phyloP scores from a whole-genome alignment of 2,797 vertebrate species.

The Danio choprae region DNA sequence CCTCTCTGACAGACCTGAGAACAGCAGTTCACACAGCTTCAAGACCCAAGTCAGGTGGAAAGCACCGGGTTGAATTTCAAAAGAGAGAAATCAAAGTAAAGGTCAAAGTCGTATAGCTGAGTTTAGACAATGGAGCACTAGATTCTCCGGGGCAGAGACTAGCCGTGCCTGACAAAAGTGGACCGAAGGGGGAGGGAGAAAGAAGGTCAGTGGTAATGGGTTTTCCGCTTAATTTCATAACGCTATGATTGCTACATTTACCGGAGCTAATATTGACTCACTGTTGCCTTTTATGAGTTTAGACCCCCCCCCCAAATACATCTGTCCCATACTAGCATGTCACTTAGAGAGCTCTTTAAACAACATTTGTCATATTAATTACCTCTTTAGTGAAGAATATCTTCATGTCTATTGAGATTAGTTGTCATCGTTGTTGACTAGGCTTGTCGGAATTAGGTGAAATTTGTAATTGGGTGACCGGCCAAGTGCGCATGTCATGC shows the following conservation, averaged over 20 bases:
- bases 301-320: not conserved
- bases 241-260: slow-evolving; percentile 72
- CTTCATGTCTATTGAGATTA: slow-evolving; percentile 48
- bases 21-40: slow-evolving; percentile 3
- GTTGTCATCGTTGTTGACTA: slow-evolving; percentile 39
- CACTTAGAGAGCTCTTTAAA: slow-evolving; percentile 26
- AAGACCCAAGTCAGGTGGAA: slow-evolving; percentile 55
- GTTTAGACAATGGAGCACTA: slow-evolving; percentile 56
- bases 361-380: slow-evolving; percentile 52
- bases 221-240: slow-evolving; percentile 77
- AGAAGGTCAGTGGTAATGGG: slow-evolving; percentile 76
- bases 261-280: slow-evolving; percentile 60
- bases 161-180: not conserved
- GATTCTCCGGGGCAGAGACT: slow-evolving; percentile 11
- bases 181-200: slow-evolving; percentile 49
- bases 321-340: slow-evolving; percentile 38
- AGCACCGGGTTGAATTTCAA: slow-evolving; percentile 50
- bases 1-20: slow-evolving; percentile 32
- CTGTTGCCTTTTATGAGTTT: slow-evolving; percentile 47
- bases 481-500: slow-evolving; percentile 47
- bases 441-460: slow-evolving; percentile 37
- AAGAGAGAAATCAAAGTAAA: slow-evolving; percentile 61
- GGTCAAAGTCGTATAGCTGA: slow-evolving; percentile 63
- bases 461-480: slow-evolving; percentile 53
- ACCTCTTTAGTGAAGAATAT: slow-evolving; percentile 48